phyloP scores from a whole-genome alignment of 2,888 invertebrate species.

The Podabrus alpinus region DNA sequence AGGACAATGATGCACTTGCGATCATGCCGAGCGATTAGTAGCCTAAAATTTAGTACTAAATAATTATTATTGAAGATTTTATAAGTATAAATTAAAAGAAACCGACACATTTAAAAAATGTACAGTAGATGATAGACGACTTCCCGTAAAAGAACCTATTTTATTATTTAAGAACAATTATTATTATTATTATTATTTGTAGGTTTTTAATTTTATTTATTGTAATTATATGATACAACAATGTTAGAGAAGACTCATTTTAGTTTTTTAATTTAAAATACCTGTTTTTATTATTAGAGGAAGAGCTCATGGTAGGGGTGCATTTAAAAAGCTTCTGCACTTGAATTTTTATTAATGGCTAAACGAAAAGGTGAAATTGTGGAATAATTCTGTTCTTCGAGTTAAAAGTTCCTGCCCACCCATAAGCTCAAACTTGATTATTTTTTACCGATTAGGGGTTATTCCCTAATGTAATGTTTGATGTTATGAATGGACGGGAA shows the following conservation, averaged over 20 bases:
- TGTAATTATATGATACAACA: slow-evolving; percentile 3
- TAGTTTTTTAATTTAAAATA: slow-evolving; percentile 14
- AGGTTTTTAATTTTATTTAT: background rate
- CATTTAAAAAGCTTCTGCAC: slow-evolving; percentile 1
- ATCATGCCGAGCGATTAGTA: slow-evolving; percentile 15
- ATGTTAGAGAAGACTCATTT: slow-evolving; percentile 4
- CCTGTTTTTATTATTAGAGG: background rate
- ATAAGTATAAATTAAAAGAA: slow-evolving; percentile 16
- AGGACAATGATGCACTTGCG: slow-evolving; percentile 16
- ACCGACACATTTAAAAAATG: slow-evolving; percentile 18
- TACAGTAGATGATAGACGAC: slow-evolving; percentile 18
- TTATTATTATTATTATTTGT: background rate
- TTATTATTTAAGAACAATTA: background rate
- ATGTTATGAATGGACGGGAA: background rate
- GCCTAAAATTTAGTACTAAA: slow-evolving; percentile 11
- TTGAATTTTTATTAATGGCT: background rate
- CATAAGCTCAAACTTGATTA: background rate
- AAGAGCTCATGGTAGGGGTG: background rate
- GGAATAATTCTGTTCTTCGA: background rate
- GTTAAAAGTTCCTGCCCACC: background rate
- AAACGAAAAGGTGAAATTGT: background rate
- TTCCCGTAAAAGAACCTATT: slow-evolving; percentile 8
- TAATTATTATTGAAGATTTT: slow-evolving; percentile 22
- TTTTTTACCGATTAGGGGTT: too few species aligned
- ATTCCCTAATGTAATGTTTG: too few species aligned